phyloP scores from a whole-genome alignment of 2,888 invertebrate species.

The Auanema freiburgensis region DNA sequence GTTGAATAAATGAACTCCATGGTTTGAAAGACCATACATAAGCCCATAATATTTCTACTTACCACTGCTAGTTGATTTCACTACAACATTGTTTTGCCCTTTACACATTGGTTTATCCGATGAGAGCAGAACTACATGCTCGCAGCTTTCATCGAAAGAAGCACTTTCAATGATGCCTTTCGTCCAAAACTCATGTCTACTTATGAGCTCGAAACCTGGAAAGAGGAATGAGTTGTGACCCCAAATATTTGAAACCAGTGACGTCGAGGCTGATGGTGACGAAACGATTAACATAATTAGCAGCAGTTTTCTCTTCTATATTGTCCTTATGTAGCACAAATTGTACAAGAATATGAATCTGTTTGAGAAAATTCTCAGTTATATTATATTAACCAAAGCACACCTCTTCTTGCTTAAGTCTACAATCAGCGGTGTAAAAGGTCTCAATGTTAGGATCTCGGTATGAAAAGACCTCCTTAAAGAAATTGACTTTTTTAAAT shows the following conservation, averaged over 20 bases:
- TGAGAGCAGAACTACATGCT: conserved; percentile 11
- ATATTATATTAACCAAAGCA: neutral
- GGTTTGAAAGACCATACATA: neutral
- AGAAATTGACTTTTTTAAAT: neutral
- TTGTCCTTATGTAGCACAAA: neutral
- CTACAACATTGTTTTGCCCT: conserved; percentile 5
- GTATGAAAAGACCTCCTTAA: neutral
- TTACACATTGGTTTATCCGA: conserved; percentile 9
- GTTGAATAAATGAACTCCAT: neutral
- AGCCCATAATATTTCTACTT: conserved; percentile 13
- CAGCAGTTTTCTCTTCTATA: too few relatives aligned
- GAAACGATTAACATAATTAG: too few relatives aligned
- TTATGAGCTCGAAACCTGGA: neutral
- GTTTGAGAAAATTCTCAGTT: neutral
- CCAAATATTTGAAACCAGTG: too few relatives aligned
- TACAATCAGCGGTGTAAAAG: neutral
- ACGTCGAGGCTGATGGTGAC: too few relatives aligned
- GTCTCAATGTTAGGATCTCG: neutral
- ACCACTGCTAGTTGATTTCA: neutral
- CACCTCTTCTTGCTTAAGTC: neutral
- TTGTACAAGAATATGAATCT: neutral
- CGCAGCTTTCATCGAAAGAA: conserved; percentile 12
- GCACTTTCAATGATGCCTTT: conserved; percentile 6
- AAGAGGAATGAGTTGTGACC: too few relatives aligned
- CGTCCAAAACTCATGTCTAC: conserved; percentile 9